Evolutionary conservation across 35 echinoderm and acorn worm species (phyloP), one percentile per base, ranked within the genome.

Genomic region (Hemicentrotus pulcherrimus): DNA sequence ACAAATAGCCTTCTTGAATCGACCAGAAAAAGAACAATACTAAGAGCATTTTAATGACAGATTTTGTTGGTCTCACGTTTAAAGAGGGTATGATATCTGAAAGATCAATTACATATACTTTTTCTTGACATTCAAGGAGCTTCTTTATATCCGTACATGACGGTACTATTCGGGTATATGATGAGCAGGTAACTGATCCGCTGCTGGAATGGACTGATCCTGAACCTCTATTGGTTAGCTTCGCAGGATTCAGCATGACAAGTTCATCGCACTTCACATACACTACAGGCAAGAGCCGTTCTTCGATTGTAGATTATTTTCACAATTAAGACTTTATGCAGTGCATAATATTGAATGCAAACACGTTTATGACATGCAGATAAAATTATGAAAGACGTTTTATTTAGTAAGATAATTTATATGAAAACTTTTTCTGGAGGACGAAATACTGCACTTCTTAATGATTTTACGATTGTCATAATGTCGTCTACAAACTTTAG

Each of bases 261-360:
- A 93, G 48, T 93, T 93, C 91, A 15, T 32, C 91, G 4, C 46
- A 47, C 91, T 93, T 93, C 91, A n/a, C 91, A 18, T 93, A 48
- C 91, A 28, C 32, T 58, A 14, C 48, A 31, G 91, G 91, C 58
- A 93, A 31, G 2, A 48, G 32, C 46, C 0, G 88, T 16, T 5
- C 88, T 8, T 5, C 5, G 19, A 22, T 4, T 78, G 22, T 55
- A 41, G 35, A n/a, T n/a, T n/a, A n/a, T n/a, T n/a, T n/a, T n/a
- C n/a, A n/a, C n/a, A n/a, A n/a, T n/a, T n/a, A n/a, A n/a, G n/a
- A n/a, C n/a, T n/a, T n/a, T n/a, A n/a, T n/a, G n/a, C n/a, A n/a
- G n/a, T n/a, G n/a, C n/a, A n/a, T n/a, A n/a, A n/a, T n/a, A n/a
- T n/a, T n/a, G n/a, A n/a, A n/a, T n/a, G n/a, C n/a, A n/a, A n/a